These are phyloP conservation scores for Sphaeridia pumilis DNA, from an alignment of 2,888 invertebrate genomes.

Conservation along the genomic window DNA sequence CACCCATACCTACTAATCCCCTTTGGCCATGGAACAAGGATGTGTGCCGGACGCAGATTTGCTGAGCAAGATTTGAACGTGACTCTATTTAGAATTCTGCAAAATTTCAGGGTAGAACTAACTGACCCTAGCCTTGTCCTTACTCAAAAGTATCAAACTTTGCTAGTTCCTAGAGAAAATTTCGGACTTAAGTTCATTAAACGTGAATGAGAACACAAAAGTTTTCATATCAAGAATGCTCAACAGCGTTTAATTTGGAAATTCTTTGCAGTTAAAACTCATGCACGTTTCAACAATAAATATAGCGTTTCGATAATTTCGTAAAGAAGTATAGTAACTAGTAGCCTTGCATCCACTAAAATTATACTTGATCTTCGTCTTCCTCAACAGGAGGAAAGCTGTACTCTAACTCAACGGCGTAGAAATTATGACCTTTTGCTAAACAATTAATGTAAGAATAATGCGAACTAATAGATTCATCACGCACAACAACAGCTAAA, in stretches of 20 bases:
- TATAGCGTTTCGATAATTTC: too few species aligned
- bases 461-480: constrained; percentile 24
- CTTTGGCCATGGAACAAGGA: constrained; percentile 46
- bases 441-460: constrained; percentile 29
- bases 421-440: constrained; percentile 9
- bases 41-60: constrained; percentile 47
- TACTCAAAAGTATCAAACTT: constrained; percentile 43
- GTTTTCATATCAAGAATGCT: too few species aligned
- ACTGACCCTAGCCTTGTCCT: constrained; percentile 38
- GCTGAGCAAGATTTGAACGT: constrained; percentile 46
- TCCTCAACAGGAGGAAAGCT: too few species aligned
- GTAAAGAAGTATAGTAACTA: too few species aligned
- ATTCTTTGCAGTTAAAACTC: too few species aligned
- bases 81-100: constrained; percentile 41
- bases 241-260: too few species aligned
- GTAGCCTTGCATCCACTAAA: too few species aligned
- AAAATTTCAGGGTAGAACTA: constrained; percentile 42
- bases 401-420: constrained; percentile 11
- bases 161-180: constrained; percentile 44
- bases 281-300: too few species aligned
- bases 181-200: constrained; percentile 38
- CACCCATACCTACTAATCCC: constrained; percentile 45
- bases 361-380: too few species aligned
- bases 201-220: constrained; percentile 12
- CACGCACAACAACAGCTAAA: constrained; percentile 28